Base-by-base conservation (phyloP, 2,888 invertebrate species). In the Oscheius myriophilus region DNA sequence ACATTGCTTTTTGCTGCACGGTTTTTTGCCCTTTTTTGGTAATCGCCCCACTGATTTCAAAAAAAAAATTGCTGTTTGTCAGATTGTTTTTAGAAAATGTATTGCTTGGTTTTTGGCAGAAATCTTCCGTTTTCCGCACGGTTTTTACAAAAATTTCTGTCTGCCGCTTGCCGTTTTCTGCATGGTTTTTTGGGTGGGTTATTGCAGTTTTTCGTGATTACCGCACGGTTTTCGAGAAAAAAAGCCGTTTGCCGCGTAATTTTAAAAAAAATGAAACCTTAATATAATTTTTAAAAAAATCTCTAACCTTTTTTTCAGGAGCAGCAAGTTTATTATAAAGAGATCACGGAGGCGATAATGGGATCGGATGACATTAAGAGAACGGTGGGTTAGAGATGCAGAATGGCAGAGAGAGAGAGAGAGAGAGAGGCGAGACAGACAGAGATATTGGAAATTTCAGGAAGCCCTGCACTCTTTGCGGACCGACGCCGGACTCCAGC, bases 261-360 rank as follows among this genome's bases (percentile, higher is more conserved):
- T n/a, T n/a, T n/a, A n/a, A n/a, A n/a, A n/a, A n/a, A n/a, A n/a
- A n/a, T n/a, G n/a, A n/a, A n/a, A n/a, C n/a, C n/a, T n/a, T n/a
- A n/a, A n/a, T n/a, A n/a, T n/a, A n/a, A n/a, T n/a, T n/a, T n/a
- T n/a, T n/a, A n/a, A n/a, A n/a, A n/a, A n/a, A 41, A 16, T 41
- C 33, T 16, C 26, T 57, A 7, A 23, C 39, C n/a, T 46, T 46
- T 26, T n/a, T 51, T 49, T n/a, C 51, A 62, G 81, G 82, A 82
- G 58, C 82, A 82, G 51, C 82, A 82, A 70, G 73, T 82, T 11
- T 82, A 79, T 66, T 82, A 82, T 71, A 84, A 81, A 61, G 80
- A 84, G 65, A 75, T 82, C 43, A 79, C 72, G 33, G 82, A 82
- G 57, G 77, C 83, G 14, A 75, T 84, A 45, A 76, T 82, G 69